phyloP scores from a whole-genome alignment of 2,888 invertebrate genomes.

The Gortyna flavago region DNA sequence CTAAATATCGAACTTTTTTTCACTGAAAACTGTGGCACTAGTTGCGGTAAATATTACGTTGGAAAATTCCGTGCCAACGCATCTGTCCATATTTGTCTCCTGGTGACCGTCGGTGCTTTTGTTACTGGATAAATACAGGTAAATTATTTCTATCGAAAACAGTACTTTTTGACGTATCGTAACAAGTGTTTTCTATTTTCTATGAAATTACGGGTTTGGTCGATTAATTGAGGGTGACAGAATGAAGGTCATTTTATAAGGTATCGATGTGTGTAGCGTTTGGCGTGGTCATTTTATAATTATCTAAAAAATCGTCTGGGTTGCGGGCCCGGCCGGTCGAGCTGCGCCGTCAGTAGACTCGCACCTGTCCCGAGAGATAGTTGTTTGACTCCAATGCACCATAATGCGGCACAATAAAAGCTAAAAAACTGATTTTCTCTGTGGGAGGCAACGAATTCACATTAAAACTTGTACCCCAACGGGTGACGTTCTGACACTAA shows the following conservation, averaged over 20 bases:
- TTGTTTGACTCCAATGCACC: slow-evolving; percentile 71
- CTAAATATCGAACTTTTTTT: slow-evolving; percentile 88
- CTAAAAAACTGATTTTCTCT: slow-evolving; percentile 48
- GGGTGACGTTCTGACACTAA: slow-evolving; percentile 65
- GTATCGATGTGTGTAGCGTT: slow-evolving; percentile 74
- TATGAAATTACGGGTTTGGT: slow-evolving; percentile 81
- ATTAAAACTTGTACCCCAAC: slow-evolving; percentile 39
- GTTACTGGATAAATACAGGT: slow-evolving; percentile 90
- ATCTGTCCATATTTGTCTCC: slow-evolving; percentile 86
- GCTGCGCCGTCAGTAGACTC: slow-evolving; percentile 63
- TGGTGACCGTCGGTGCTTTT: slow-evolving; percentile 88
- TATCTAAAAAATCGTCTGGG: slow-evolving; percentile 80
- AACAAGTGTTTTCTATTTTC: slow-evolving; percentile 88
- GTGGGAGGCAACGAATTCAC: slow-evolving; percentile 62
- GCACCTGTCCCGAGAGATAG: slow-evolving; percentile 74
- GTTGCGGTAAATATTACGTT: slow-evolving; percentile 80
- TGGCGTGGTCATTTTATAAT: slow-evolving; percentile 86
- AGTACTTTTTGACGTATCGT: slow-evolving; percentile 88
- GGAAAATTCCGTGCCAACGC: slow-evolving; percentile 86
- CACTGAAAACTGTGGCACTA: slow-evolving; percentile 84
- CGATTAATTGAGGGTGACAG: slow-evolving; percentile 69
- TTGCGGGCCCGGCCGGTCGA: slow-evolving; percentile 79
- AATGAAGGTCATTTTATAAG: slow-evolving; percentile 83
- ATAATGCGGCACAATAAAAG: slow-evolving; percentile 49
- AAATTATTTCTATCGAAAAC: slow-evolving; percentile 87